A percentile compares a stretch with the other conserved stretches of the same genome.
Evolutionary conservation across 2,113 vertebrate genomes (phyloP).

Genomic region (Aphelocoma coerulescens): DNA sequence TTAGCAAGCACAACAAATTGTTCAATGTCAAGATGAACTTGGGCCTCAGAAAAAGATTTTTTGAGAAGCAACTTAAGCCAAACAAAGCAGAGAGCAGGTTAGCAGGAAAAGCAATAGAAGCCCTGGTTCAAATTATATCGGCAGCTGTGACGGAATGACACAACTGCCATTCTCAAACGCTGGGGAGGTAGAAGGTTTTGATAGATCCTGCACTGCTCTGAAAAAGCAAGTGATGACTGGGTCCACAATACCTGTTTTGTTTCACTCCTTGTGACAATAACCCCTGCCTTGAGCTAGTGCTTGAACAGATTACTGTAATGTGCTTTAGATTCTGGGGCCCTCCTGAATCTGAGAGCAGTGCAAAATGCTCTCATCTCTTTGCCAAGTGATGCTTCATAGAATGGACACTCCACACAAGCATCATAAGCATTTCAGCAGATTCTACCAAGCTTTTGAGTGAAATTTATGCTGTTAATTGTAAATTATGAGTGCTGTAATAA

Average conservation of each 20-base stretch:
- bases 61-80: neutral
- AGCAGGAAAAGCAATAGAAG: neutral
- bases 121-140: neutral
- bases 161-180: neutral
- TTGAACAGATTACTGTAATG: neutral
- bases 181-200: neutral
- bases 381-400: neutral
- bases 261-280: neutral
- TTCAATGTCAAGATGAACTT: neutral
- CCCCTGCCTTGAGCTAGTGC: neutral
- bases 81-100: neutral
- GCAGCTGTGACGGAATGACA: neutral
- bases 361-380: neutral
- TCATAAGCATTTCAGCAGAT: neutral
- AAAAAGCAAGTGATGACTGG: neutral
- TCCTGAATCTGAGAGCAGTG: neutral
- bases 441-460: neutral
- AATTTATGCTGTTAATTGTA: neutral
- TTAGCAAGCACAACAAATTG: constrained; percentile 18
- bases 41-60: neutral
- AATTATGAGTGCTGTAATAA: neutral
- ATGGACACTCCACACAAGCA: neutral
- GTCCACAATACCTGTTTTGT: neutral
- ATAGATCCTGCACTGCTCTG: neutral
- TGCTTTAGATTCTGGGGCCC: neutral